Evolutionary conservation across 2,113 vertebrate species (phyloP).

Genomic region (Onychostruthus taczanowskii): DNA sequence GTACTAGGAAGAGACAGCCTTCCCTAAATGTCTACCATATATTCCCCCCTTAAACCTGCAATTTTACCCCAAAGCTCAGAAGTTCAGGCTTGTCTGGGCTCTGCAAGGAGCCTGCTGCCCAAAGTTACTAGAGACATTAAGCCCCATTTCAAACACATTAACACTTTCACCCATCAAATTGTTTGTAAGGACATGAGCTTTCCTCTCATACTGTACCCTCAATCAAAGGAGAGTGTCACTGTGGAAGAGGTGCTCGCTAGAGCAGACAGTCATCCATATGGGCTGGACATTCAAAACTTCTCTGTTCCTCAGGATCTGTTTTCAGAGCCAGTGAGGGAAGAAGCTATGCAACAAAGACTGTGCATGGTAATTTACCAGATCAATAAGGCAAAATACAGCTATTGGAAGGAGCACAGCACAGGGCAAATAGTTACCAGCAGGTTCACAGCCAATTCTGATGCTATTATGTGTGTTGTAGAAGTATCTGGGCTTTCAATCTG

Average conservation of each 20-base stretch:
- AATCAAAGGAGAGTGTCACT: neutral
- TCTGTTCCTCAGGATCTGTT: neutral
- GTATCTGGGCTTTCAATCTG: neutral
- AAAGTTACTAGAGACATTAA: neutral
- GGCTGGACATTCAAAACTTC: neutral
- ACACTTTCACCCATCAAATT: neutral
- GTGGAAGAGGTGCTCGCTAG: neutral
- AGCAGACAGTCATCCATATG: neutral
- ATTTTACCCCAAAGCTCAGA: neutral
- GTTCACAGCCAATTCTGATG: neutral
- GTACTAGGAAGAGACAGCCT: neutral
- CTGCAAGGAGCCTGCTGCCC: neutral
- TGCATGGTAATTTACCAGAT: neutral
- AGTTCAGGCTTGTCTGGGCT: neutral
- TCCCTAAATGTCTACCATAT: fast-evolving
- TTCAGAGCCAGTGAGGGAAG: neutral
- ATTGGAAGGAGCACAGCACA: fast-evolving
- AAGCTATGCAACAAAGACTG: neutral
- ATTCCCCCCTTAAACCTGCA: neutral
- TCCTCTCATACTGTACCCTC: neutral
- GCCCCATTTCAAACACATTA: neutral
- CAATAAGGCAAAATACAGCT: neutral
- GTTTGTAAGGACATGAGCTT: neutral
- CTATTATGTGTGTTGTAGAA: neutral
- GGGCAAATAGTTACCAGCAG: neutral